Evolutionary conservation across 2,888 invertebrate genomes (phyloP), one percentile per base, ranked within the genome.

Genomic region (Chesias legatella): DNA sequence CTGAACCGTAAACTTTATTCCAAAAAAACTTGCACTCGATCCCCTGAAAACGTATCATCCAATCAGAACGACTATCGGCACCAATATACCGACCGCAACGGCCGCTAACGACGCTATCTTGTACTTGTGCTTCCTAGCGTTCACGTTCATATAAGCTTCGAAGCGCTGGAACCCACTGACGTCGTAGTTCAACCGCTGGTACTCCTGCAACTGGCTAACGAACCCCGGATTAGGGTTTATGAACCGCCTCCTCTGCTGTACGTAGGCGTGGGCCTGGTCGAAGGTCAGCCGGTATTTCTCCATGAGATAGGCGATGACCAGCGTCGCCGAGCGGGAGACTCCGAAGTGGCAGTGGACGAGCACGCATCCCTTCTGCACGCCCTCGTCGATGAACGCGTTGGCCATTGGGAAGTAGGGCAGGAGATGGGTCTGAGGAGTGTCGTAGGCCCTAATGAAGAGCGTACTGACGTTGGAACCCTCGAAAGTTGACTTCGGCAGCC

Each of bases 201-300:
- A 88, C 73, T 97, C 96, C 58, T 94, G 88, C 57, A 98, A 88
- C 81, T 98, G 98, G 9, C 93, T 94, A 91, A 98, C 94, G 83
- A 98, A 98, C 73, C 98, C 98, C 46, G 97, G 90, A 80, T 98
- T 98, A 1, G 98, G 98, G 43, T 97, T 97, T 64, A 98, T 97
- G 72, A 98, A 98, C 45, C 94, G 92, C 34, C 98, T 90, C 43
- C 94, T 93, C 54, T 92, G 91, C 73, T 96, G 95, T 40, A 98
- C 98, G 70, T 94, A 91, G 61, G 93, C 92, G 84, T 94, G 97
- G 0, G 97, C 97, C 68, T 98, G 96, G 28, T 95, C 91, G 89
- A 94, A 94, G 24, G 93, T 92, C 74, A 96, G 77, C 45, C 92
- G 91, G 72, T 94, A 93, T 81, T 95, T 94, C 63, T 95, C 93